phyloP scores from a whole-genome alignment of 2,888 invertebrate genomes.

The Lepidochrysops patricia region DNA sequence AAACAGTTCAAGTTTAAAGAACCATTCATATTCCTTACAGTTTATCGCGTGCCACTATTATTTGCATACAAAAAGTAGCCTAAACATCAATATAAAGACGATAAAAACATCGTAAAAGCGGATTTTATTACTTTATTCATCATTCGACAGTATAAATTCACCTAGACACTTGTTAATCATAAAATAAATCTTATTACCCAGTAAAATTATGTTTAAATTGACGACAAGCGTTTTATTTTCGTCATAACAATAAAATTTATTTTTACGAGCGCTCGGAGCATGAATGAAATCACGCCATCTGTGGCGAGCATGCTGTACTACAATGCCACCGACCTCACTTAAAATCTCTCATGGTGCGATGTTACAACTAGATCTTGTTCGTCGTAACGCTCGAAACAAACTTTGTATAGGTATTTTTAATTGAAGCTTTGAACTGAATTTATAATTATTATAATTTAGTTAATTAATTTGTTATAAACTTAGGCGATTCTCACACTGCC shows the following conservation, averaged over 20 bases:
- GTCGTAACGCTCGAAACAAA: too few species aligned
- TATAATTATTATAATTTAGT: too few species aligned
- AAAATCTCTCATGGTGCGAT: conserved; percentile 45
- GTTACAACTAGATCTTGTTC: background rate
- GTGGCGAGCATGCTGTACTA: conserved; percentile 37
- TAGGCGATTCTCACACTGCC: too few species aligned
- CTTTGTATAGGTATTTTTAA: too few species aligned
- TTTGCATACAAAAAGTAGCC: conserved; percentile 36
- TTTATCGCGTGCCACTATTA: conserved; percentile 34
- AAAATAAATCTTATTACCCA: conserved; percentile 74
- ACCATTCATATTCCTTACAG: conserved; percentile 24
- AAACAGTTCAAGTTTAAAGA: conserved; percentile 6
- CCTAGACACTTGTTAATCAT: conserved; percentile 74
- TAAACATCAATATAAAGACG: conserved; percentile 62
- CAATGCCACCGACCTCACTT: conserved; percentile 34
- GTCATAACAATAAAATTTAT: conserved; percentile 75
- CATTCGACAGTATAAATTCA: conserved; percentile 70
- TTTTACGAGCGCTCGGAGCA: conserved; percentile 59
- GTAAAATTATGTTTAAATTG: conserved; percentile 74
- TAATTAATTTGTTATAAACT: too few species aligned
- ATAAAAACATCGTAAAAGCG: conserved; percentile 62
- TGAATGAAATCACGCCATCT: conserved; percentile 57
- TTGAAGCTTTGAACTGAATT: too few species aligned
- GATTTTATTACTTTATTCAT: conserved; percentile 71
- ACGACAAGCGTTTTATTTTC: conserved; percentile 75